A percentile compares a stretch with the other conserved stretches of the same genome.
These are phyloP conservation scores for Pagrus major DNA, from an alignment of 2,113 vertebrate genomes.

Conservation along the genomic window DNA sequence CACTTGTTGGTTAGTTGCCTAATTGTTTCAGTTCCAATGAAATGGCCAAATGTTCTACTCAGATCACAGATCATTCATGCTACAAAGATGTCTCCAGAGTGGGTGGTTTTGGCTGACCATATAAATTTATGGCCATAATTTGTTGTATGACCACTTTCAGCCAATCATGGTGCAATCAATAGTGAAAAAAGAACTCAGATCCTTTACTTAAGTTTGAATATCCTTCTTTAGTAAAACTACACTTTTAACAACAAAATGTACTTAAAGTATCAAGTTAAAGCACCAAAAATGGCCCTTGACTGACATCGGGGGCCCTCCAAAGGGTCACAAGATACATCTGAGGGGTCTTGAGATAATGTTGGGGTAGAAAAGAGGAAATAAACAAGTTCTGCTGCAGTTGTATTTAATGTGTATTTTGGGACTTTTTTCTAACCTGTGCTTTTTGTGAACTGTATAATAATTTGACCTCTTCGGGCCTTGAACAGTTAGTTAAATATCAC, in stretches of 20 bases:
- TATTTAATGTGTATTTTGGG: background rate
- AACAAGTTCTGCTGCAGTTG: background rate
- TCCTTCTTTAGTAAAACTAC: background rate
- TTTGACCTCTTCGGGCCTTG: too few relatives aligned
- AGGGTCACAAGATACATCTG: too few relatives aligned
- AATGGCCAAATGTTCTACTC: too few relatives aligned
- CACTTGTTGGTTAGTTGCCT: background rate
- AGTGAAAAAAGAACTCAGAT: background rate
- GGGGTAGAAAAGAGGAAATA: background rate
- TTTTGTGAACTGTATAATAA: too few relatives aligned
- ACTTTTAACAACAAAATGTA: background rate
- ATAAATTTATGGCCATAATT: background rate
- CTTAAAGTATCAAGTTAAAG: background rate
- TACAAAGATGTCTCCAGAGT: too few relatives aligned
- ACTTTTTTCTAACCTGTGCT: background rate
- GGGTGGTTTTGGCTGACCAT: background rate
- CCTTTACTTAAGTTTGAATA: background rate
- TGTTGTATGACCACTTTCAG: too few relatives aligned
- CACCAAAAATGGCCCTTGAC: background rate
- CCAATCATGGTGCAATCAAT: background rate
- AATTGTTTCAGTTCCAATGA: background rate
- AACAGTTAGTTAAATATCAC: too few relatives aligned
- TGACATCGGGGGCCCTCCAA: too few relatives aligned
- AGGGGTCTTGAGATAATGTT: background rate
- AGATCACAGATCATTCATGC: too few relatives aligned